Evolutionary conservation across 1,140 invertebrate genomes (phyloP).

Genomic region (Drosophila novamexicana): DNA sequence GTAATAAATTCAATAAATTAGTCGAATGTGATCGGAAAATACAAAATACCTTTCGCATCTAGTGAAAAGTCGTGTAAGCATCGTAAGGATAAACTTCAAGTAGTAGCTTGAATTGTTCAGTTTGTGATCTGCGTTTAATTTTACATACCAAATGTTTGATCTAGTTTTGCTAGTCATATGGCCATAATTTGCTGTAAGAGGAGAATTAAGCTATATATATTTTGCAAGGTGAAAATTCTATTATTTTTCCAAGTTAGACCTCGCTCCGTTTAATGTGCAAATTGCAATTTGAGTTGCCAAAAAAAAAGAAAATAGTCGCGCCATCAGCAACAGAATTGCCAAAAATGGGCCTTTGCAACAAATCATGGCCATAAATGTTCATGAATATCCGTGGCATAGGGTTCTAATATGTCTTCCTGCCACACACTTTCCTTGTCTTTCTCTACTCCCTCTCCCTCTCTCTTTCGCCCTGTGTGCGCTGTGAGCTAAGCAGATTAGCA

Average conservation of each 20-base stretch:
- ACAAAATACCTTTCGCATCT: too few species aligned
- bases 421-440: background rate
- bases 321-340: conserved; percentile 20
- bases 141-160: too few species aligned
- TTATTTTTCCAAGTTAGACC: background rate
- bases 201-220: too few species aligned
- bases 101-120: too few species aligned
- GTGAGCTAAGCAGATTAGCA: conserved; percentile 80
- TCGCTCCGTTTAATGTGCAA: background rate
- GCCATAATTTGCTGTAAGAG: too few species aligned
- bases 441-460: background rate
- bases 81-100: too few species aligned
- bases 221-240: background rate
- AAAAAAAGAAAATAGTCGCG: conserved; percentile 5
- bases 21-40: too few species aligned
- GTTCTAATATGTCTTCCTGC: background rate
- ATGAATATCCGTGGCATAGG: background rate
- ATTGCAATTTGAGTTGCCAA: conserved; percentile 14
- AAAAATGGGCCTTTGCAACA: too few species aligned
- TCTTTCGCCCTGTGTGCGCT: conserved; percentile 6
- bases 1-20: too few species aligned
- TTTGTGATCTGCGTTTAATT: too few species aligned
- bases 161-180: too few species aligned
- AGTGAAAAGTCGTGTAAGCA: too few species aligned
- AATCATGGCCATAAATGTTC: conserved; percentile 22